Percentiles rank a stretch among this genome's conserved stretches.
Evolutionary conservation across 30 jellyfish, hydroid and myxozoan species (phyloP).

Genomic region (Nemopilema nomurai): DNA sequence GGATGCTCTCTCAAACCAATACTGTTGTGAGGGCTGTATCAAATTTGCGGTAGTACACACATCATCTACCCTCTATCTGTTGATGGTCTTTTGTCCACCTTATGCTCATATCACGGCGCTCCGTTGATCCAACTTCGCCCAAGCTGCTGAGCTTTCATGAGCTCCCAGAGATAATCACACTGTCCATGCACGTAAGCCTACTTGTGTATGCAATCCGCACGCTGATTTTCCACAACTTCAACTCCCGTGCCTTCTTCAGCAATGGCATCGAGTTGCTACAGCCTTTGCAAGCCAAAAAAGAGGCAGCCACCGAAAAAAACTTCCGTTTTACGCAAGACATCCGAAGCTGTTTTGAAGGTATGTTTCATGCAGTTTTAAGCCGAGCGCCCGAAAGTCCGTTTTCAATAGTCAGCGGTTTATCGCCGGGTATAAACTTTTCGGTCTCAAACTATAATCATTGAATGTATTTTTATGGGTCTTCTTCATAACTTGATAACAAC

Average conservation of each 20-base stretch:
- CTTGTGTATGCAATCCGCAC: neutral
- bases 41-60: too few relatives aligned
- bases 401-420: too few relatives aligned
- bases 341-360: constrained; percentile 73
- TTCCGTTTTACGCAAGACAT: constrained; percentile 57
- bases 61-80: neutral
- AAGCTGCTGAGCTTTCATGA: neutral
- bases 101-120: neutral
- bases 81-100: neutral
- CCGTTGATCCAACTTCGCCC: neutral
- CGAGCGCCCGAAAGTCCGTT: neutral
- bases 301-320: constrained; percentile 10
- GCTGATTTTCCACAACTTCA: neutral
- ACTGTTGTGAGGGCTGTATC: neutral
- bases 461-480: too few relatives aligned
- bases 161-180: neutral
- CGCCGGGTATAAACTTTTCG: too few relatives aligned
- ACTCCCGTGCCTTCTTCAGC: neutral
- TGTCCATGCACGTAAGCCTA: neutral
- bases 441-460: too few relatives aligned
- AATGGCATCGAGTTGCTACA: constrained; percentile 4
- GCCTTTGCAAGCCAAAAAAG: neutral
- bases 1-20: neutral
- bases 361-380: neutral
- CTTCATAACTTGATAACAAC: too few relatives aligned